These are phyloP conservation scores for Poeciliopsis prolifica DNA, from an alignment of 2,113 vertebrate species.

Conservation along the genomic window DNA sequence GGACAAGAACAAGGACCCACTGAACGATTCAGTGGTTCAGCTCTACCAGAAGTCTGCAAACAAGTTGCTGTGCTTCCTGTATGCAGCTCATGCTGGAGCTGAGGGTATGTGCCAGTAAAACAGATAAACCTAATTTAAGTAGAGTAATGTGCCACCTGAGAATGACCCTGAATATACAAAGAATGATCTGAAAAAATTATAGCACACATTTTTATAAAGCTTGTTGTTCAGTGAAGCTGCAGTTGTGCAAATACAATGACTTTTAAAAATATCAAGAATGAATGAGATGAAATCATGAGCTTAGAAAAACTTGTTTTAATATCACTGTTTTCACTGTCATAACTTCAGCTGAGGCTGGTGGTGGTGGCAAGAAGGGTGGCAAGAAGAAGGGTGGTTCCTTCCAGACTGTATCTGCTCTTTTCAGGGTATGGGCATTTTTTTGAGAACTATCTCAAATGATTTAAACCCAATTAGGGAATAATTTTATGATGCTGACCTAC, in stretches of 20 bases:
- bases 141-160: too few species aligned
- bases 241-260: neutral
- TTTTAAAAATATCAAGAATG: too few species aligned
- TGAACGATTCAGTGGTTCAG: conserved; percentile 88
- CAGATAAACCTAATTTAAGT: neutral
- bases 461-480: neutral
- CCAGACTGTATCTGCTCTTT: conserved; percentile 75
- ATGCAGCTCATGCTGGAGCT: conserved; percentile 25
- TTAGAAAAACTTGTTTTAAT: too few species aligned
- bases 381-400: conserved; percentile 74
- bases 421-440: conserved; percentile 60
- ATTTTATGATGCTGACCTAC: conserved; percentile 12
- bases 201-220: too few species aligned
- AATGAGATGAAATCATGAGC: too few species aligned
- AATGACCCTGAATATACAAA: neutral
- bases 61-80: conserved; percentile 42
- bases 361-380: conserved; percentile 57
- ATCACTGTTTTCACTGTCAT: too few species aligned
- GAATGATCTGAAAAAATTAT: too few species aligned
- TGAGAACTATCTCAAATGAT: too few species aligned
- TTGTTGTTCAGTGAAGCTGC: too few species aligned
- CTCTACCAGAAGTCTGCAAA: conserved; percentile 74
- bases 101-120: conserved; percentile 50
- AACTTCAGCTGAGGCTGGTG: conserved; percentile 50
- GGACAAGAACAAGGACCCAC: conserved; percentile 91